Evolutionary conservation across 2,113 vertebrate genomes (phyloP).

Genomic region (human): DNA sequence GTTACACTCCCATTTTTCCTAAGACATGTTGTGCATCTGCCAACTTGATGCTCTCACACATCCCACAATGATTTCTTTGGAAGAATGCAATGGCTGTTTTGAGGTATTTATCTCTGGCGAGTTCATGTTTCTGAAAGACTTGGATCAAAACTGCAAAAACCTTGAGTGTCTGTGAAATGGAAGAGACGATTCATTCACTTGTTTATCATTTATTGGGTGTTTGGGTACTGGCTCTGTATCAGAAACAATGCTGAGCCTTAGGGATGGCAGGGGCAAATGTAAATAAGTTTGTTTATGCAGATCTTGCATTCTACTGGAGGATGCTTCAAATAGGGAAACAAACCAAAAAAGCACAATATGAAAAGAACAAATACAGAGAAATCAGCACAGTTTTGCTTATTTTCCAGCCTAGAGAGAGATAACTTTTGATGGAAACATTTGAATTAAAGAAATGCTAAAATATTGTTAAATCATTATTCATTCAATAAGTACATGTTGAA

Average conservation of each 20-base stretch:
- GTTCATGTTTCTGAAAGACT: neutral
- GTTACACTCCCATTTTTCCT: constrained; percentile 11
- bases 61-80: constrained; percentile 23
- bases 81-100: constrained; percentile 20
- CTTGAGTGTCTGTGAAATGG: neutral
- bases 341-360: neutral
- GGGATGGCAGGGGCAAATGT: neutral
- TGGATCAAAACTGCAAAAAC: neutral
- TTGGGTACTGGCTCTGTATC: neutral
- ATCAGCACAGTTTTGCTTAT: neutral
- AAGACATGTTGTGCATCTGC: constrained; percentile 5
- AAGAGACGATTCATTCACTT: neutral
- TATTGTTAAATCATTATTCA: neutral
- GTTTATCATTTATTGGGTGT: neutral
- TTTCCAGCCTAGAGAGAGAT: neutral
- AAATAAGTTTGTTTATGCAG: neutral
- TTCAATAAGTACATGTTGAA: neutral
- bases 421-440: neutral
- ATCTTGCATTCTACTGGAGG: neutral
- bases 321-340: neutral
- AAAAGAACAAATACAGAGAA: neutral
- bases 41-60: constrained; percentile 12
- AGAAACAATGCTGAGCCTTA: neutral
- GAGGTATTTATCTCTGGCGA: neutral
- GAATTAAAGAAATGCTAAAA: constrained; percentile 15